Conservation (phyloP, 1,140 invertebrate species). For the Hydropsyche tenuis region DNA sequence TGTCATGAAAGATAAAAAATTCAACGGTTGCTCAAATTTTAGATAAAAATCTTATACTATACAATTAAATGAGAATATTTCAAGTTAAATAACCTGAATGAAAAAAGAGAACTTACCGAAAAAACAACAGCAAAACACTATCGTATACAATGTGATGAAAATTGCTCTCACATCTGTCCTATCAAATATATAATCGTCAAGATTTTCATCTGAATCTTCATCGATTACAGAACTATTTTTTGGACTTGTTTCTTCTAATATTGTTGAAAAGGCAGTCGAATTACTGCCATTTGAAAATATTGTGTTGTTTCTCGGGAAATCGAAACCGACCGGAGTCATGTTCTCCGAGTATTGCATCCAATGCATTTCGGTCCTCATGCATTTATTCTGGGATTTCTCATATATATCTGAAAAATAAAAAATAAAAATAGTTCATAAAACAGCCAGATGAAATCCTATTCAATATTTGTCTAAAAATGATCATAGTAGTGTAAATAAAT, state of each 20-base stretch:
- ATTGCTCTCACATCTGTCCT: constrained; percentile 67
- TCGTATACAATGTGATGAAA: constrained; percentile 69
- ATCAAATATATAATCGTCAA: constrained; percentile 69
- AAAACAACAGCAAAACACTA: constrained; percentile 72
- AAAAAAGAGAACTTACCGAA: constrained; percentile 65
- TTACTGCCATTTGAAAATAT: not conserved
- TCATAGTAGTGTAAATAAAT: no score
- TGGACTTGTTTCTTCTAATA: not conserved
- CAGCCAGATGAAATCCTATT: no score
- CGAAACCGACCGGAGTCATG: not conserved
- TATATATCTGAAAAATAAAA: not conserved
- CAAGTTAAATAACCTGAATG: not conserved
- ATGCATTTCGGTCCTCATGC: not conserved
- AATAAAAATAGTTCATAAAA: no score
- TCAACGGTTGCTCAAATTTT: no score
- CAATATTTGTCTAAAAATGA: no score
- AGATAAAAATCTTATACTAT: no score
- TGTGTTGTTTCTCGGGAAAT: not conserved
- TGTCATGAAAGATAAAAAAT: no score
- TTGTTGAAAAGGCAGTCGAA: not conserved
- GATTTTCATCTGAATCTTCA: constrained; percentile 48
- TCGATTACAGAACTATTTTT: not conserved
- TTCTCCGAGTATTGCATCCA: constrained; percentile 4
- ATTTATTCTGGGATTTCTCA: not conserved
- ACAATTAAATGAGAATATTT: no score